phyloP scores from a whole-genome alignment of 2,888 invertebrate species.

The Drosophila falleni region DNA sequence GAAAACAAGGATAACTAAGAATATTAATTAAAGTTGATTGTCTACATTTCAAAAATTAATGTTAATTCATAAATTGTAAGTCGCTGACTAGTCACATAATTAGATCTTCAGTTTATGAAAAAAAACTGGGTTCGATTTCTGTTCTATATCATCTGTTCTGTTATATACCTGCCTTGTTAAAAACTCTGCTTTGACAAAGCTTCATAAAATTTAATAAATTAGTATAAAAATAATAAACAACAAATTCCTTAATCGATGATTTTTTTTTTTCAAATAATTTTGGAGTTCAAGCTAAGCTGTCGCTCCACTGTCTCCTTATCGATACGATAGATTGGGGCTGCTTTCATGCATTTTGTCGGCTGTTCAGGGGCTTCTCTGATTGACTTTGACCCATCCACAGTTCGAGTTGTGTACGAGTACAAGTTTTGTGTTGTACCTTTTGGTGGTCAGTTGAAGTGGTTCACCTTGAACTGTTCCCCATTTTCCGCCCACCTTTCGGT shows the following conservation, averaged over 20 bases:
- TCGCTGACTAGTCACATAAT: no score
- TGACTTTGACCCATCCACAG: constrained; percentile 25
- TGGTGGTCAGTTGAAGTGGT: constrained; percentile 50
- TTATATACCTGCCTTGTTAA: no score
- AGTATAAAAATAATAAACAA: no score
- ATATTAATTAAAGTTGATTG: not conserved
- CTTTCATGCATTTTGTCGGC: constrained; percentile 2
- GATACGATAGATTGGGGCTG: constrained; percentile 2
- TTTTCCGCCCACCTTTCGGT: not conserved
- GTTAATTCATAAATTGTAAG: no score
- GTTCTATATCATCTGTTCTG: no score
- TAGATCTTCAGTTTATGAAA: no score
- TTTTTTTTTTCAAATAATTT: not conserved
- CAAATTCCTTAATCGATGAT: not conserved
- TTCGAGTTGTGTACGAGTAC: constrained; percentile 4
- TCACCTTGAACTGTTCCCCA: constrained; percentile 22
- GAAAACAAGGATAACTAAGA: not conserved
- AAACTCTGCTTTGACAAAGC: no score
- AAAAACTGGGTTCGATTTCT: no score
- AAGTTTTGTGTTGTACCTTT: constrained; percentile 21
- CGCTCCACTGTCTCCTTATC: not conserved
- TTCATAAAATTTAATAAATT: no score
- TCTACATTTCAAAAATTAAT: not conserved
- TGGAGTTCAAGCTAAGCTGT: not conserved
- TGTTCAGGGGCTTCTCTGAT: constrained; percentile 19